phyloP scores from a whole-genome alignment of 2,797 vertebrate species.

The Ceyx erithaca region DNA sequence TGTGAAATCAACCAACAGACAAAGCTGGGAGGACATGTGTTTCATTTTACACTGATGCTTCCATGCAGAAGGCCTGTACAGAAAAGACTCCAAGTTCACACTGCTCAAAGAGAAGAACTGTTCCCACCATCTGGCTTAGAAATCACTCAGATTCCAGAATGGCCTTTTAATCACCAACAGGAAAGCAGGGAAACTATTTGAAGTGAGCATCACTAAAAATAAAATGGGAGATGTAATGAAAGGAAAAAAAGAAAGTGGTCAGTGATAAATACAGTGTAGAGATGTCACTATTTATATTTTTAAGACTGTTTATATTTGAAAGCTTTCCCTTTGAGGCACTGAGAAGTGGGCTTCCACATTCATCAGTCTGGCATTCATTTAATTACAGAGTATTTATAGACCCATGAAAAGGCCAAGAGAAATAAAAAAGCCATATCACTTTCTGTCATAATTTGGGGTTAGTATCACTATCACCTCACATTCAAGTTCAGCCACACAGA shows the following conservation, averaged over 20 bases:
- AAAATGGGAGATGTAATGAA: constrained; percentile 10
- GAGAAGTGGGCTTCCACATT: background rate
- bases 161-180: background rate
- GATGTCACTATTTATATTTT: constrained; percentile 26
- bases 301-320: constrained; percentile 36
- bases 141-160: constrained; percentile 8
- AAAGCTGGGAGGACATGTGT: background rate
- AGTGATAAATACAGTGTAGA: constrained; percentile 27
- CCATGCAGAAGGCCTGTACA: background rate
- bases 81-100: background rate
- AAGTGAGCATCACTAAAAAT: constrained; percentile 51
- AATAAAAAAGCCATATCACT: background rate
- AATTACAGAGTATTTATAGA: background rate
- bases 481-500: background rate
- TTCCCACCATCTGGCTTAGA: background rate
- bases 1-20: fast-evolving
- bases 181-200: constrained; percentile 41
- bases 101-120: background rate
- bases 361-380: background rate
- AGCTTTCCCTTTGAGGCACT: background rate
- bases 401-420: background rate
- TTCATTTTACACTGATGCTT: background rate
- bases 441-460: background rate
- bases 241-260: background rate
- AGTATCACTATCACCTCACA: background rate